These are phyloP conservation scores for Oscheius sp. DNA, from an alignment of 1,140 invertebrate species.

Conservation along the genomic window DNA sequence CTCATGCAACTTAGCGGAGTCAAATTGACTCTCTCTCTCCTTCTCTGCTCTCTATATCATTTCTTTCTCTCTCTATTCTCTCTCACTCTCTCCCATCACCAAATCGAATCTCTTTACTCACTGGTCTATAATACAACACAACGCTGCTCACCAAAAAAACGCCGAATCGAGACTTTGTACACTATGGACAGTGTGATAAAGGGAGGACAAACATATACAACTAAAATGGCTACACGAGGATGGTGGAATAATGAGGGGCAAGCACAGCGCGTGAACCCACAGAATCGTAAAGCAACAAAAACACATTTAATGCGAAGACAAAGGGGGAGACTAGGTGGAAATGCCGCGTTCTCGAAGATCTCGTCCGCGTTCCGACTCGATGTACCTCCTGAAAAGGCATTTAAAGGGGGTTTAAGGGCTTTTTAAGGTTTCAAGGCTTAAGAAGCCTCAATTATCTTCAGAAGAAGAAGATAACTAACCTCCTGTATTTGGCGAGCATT, in stretches of 20 bases:
- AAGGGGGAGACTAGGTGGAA: background rate
- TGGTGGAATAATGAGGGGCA: background rate
- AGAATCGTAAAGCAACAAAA: background rate
- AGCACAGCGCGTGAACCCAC: background rate
- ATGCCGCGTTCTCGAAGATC: conserved; percentile 3
- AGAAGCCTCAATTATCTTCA: background rate
- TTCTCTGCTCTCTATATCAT: too few species aligned
- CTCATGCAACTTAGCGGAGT: too few species aligned
- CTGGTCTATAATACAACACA: too few species aligned
- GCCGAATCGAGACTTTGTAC: background rate
- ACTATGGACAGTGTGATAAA: background rate
- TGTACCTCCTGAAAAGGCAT: conserved; percentile 4
- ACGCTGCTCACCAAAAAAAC: too few species aligned
- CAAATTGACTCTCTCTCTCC: too few species aligned
- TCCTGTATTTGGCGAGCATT: conserved; percentile 9
- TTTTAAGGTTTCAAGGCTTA: background rate
- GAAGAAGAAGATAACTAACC: background rate
- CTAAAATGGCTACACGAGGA: background rate
- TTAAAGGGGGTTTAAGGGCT: background rate
- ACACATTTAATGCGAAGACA: background rate
- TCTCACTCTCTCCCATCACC: too few species aligned
- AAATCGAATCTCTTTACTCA: too few species aligned
- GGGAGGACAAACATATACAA: background rate
- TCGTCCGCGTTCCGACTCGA: background rate
- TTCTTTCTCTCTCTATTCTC: too few species aligned